These are phyloP conservation scores for Trileptium ribeirensis DNA, from an alignment of 2,888 invertebrate genomes.

Conservation along the genomic window DNA sequence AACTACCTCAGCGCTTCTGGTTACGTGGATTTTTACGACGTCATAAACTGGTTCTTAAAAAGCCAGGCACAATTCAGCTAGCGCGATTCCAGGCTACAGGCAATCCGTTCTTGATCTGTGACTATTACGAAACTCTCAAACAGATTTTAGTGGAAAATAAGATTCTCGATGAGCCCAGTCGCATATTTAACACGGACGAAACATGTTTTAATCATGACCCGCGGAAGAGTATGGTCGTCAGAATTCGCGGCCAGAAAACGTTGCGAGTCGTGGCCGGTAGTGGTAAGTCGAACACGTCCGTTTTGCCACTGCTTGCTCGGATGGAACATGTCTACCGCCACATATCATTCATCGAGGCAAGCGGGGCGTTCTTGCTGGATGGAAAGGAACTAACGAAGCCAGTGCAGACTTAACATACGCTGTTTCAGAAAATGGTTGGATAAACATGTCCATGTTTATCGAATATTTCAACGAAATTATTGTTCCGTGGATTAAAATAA, in stretches of 20 bases:
- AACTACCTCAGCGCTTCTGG: neutral
- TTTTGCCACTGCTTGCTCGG: neutral
- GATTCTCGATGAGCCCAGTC: neutral
- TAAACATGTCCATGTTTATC: neutral
- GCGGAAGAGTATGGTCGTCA: neutral
- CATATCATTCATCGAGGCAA: neutral
- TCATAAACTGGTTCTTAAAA: neutral
- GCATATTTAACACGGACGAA: no score
- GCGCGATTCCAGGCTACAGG: neutral
- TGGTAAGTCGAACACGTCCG: neutral
- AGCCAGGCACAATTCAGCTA: neutral
- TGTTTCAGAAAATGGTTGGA: slow-evolving; percentile 10
- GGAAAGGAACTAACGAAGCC: neutral
- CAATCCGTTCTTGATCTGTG: neutral
- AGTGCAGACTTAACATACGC: no score
- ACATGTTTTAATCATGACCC: neutral
- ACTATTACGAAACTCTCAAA: neutral
- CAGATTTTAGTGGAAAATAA: neutral
- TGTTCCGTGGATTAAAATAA: neutral
- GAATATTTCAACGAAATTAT: neutral
- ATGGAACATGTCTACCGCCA: neutral
- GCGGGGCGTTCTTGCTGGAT: neutral
- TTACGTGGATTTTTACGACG: neutral
- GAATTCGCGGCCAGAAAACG: neutral
- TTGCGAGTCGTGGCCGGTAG: neutral